A percentile compares a stretch with the other conserved stretches of the same genome.
These are phyloP conservation scores for Mamestra brassicae DNA, from an alignment of 2,888 invertebrate species.

Conservation along the genomic window DNA sequence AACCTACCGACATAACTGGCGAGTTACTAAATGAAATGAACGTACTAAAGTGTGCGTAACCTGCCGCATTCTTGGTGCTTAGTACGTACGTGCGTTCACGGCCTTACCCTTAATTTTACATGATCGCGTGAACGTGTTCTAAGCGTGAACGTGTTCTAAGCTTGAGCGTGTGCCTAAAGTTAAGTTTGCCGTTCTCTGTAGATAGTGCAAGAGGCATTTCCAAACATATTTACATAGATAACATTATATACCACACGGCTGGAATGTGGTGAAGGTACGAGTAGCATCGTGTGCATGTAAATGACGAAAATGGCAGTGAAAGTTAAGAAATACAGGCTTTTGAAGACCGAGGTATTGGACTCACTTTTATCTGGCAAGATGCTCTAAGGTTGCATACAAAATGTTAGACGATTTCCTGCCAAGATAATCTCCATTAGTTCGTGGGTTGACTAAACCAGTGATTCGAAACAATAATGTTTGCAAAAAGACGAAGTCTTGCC, in stretches of 20 bases:
- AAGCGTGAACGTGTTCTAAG: no score
- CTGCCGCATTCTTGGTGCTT: neutral
- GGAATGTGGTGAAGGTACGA: constrained; percentile 81
- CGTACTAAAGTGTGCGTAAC: neutral
- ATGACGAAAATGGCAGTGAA: constrained; percentile 63
- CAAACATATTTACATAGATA: constrained; percentile 53
- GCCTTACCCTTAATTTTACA: neutral
- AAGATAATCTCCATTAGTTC: neutral
- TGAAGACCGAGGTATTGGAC: constrained; percentile 6
- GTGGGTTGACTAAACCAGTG: neutral
- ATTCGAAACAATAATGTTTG: neutral
- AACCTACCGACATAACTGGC: no score
- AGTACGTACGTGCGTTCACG: neutral
- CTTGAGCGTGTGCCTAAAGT: no score
- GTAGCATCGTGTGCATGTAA: constrained; percentile 66
- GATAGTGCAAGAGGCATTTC: constrained; percentile 28
- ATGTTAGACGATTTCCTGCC: neutral
- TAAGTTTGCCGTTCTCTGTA: constrained; percentile 6
- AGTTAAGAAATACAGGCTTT: constrained; percentile 24
- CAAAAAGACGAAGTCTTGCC: neutral
- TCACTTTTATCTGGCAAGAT: constrained; percentile 27
- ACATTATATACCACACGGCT: constrained; percentile 67
- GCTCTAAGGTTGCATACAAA: neutral
- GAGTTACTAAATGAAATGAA: neutral
- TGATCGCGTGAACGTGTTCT: neutral